Conservation (phyloP, 2,797 vertebrate genomes). For the Leuciscus waleckii region DNA sequence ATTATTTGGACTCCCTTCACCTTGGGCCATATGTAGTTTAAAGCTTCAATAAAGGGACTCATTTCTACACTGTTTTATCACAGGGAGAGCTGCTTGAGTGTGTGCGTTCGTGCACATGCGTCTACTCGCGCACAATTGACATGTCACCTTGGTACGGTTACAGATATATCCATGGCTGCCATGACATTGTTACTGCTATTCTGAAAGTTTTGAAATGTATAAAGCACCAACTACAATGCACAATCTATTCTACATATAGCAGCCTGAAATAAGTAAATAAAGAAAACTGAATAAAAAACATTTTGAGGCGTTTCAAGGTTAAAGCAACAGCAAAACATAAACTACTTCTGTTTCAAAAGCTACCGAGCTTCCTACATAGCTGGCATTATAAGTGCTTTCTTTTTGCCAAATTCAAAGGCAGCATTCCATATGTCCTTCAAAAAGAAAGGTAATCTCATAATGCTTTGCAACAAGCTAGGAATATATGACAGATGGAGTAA, state of each 20-base stretch:
- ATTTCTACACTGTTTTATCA: conserved; percentile 65
- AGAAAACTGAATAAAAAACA: not conserved
- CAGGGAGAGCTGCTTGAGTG: conserved; percentile 58
- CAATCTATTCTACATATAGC: not conserved
- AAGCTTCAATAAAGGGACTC: conserved; percentile 62
- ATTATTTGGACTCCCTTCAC: conserved; percentile 76
- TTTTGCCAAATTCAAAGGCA: not conserved
- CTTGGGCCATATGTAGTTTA: conserved; percentile 71
- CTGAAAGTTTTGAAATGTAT: not conserved
- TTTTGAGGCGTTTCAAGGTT: conserved; percentile 30
- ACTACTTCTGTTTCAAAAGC: not conserved
- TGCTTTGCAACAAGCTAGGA: not conserved
- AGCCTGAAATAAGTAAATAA: not conserved
- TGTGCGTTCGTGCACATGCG: not conserved
- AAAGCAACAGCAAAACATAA: not conserved
- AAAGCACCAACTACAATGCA: not conserved
- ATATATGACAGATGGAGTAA: not conserved
- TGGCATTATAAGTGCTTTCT: not conserved
- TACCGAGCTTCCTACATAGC: not conserved
- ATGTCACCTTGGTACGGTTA: conserved; percentile 32
- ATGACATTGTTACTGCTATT: conserved; percentile 4
- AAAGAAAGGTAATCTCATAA: not conserved
- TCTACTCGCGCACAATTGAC: not conserved
- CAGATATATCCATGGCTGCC: not conserved
- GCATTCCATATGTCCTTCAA: not conserved